phyloP scores from a whole-genome alignment of 2,113 vertebrate genomes.

The Conger conger region DNA sequence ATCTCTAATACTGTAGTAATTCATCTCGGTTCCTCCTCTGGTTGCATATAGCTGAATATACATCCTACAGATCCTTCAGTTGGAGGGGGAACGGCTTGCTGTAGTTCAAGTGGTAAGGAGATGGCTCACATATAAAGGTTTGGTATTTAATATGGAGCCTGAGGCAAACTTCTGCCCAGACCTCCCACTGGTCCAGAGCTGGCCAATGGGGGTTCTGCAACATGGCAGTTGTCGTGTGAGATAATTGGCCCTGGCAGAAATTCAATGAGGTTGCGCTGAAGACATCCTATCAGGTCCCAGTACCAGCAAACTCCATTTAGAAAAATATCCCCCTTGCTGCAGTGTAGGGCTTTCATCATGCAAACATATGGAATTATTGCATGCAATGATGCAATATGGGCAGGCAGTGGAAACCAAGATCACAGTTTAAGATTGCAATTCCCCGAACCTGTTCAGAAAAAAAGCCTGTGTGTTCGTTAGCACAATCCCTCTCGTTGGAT shows the following conservation, averaged over 20 bases:
- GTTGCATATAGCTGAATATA: background rate
- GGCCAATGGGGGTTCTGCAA: background rate
- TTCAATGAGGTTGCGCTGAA: background rate
- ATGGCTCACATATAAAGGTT: background rate
- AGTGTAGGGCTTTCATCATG: background rate
- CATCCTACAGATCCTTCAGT: background rate
- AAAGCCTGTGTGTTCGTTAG: background rate
- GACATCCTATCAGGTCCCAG: background rate
- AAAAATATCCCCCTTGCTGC: background rate
- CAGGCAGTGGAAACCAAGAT: too few species aligned
- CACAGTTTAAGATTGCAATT: too few species aligned
- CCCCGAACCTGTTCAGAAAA: background rate
- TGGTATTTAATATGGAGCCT: background rate
- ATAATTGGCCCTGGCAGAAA: background rate
- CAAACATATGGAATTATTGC: background rate
- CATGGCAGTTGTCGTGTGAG: background rate
- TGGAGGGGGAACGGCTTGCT: background rate
- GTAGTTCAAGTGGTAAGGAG: background rate
- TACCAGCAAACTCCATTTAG: background rate
- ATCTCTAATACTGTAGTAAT: background rate
- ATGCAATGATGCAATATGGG: too few species aligned
- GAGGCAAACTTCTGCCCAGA: background rate
- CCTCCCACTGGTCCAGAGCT: background rate
- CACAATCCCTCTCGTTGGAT: background rate
- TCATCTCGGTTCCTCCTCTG: constrained; percentile 2